A percentile compares a stretch with the other conserved stretches of the same genome.
phyloP scores from a whole-genome alignment of 2,113 vertebrate genomes.

The Nothobranchius furzeri region DNA sequence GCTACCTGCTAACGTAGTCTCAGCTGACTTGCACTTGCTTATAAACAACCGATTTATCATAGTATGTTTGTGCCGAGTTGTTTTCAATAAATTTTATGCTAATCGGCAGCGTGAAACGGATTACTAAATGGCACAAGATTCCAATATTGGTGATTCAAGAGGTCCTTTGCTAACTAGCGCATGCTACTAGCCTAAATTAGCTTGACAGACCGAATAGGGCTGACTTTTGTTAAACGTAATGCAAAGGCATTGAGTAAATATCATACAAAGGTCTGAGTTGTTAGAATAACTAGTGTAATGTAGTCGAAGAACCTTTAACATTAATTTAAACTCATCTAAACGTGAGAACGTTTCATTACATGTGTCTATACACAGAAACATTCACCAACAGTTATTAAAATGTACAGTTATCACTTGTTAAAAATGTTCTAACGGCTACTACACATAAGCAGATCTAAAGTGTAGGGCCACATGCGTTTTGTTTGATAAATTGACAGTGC shows the following conservation, averaged over 20 bases:
- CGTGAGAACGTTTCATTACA: slow-evolving; percentile 26
- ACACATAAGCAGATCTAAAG: neutral
- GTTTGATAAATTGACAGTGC: slow-evolving; percentile 59
- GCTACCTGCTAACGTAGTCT: slow-evolving; percentile 65
- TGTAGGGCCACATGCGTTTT: slow-evolving; percentile 22
- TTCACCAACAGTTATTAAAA: neutral
- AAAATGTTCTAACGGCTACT: neutral
- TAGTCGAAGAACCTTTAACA: neutral
- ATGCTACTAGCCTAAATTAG: slow-evolving; percentile 77
- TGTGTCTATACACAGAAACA: slow-evolving; percentile 23
- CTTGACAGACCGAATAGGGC: slow-evolving; percentile 43
- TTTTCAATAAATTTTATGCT: neutral
- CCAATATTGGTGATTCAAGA: slow-evolving; percentile 45
- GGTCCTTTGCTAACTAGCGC: slow-evolving; percentile 67
- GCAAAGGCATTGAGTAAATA: slow-evolving; percentile 12
- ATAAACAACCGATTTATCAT: slow-evolving; percentile 23
- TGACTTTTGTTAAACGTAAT: slow-evolving; percentile 34
- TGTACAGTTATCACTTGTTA: slow-evolving; percentile 9
- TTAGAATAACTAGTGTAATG: neutral
- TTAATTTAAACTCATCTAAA: neutral
- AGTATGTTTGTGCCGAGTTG: neutral
- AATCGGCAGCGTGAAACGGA: neutral
- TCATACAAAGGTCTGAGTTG: neutral
- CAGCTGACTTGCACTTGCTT: slow-evolving; percentile 47
- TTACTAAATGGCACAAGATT: slow-evolving; percentile 25